Conservation (phyloP, 2,113 vertebrate species). For the Oceanodroma tethys region DNA sequence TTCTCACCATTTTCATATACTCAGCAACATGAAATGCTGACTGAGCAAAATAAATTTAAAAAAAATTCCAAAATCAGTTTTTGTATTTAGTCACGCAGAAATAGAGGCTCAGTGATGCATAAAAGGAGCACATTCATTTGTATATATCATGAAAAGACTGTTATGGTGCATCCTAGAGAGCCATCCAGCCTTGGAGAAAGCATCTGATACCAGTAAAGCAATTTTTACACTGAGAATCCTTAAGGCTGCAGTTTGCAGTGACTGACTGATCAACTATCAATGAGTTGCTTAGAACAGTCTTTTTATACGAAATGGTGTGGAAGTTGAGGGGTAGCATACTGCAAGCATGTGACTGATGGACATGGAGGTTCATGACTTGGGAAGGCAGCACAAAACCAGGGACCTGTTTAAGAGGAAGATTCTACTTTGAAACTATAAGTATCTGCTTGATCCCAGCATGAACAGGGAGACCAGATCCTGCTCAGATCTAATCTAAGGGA, state of each 20-base stretch:
- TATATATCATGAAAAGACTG: background rate
- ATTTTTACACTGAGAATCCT: background rate
- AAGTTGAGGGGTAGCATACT: background rate
- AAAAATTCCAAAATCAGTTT: background rate
- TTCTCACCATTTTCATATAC: background rate
- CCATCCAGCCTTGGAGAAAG: background rate
- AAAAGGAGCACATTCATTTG: background rate
- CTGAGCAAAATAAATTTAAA: background rate
- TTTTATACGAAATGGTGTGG: background rate
- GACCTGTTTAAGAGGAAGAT: background rate
- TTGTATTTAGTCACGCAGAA: background rate
- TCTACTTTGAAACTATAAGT: background rate
- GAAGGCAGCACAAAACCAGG: background rate
- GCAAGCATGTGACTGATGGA: background rate
- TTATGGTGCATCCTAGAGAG: background rate
- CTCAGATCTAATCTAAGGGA: background rate
- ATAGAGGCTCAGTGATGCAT: background rate
- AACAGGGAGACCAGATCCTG: background rate
- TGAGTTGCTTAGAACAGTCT: background rate
- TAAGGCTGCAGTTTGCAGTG: background rate
- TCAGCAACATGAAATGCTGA: background rate
- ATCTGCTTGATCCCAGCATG: background rate
- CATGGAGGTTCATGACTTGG: background rate
- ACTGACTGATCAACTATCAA: background rate
- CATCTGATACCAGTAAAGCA: background rate